These are phyloP conservation scores for Aphodius granarius DNA, from an alignment of 2,888 invertebrate genomes.

Conservation along the genomic window DNA sequence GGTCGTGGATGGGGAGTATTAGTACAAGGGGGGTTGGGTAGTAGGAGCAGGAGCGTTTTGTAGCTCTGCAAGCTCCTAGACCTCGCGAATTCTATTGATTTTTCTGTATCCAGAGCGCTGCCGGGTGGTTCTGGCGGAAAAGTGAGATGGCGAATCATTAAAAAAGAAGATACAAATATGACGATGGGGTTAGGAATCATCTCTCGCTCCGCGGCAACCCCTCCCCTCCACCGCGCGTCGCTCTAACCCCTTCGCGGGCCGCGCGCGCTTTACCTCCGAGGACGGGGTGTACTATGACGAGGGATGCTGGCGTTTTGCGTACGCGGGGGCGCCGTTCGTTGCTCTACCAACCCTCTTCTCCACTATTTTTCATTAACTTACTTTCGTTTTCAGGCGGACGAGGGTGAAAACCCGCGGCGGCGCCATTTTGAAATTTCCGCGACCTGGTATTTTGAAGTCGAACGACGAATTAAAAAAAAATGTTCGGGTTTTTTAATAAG, in stretches of 20 bases:
- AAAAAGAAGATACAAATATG: neutral
- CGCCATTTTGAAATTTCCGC: neutral
- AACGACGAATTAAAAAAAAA: neutral
- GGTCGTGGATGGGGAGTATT: neutral
- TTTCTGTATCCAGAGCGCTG: neutral
- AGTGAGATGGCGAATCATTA: neutral
- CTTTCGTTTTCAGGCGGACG: neutral
- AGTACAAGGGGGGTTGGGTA: neutral
- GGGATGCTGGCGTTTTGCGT: neutral
- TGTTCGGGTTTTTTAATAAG: neutral
- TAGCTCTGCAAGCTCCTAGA: neutral
- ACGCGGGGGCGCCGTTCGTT: neutral
- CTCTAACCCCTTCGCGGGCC: constrained; percentile 7
- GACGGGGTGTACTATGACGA: neutral
- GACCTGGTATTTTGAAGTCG: neutral
- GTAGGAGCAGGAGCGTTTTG: neutral
- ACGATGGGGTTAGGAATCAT: constrained; percentile 22
- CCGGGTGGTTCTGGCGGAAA: neutral
- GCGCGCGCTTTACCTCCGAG: constrained; percentile 21
- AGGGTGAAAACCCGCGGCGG: neutral
- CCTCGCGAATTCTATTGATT: neutral
- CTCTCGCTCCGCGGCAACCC: neutral
- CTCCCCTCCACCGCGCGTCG: neutral
- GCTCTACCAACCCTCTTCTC: constrained; percentile 1
- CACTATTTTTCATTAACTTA: neutral